Evolutionary conservation across 2,113 vertebrate genomes (phyloP).

Genomic region (Machaerirhynchus nigripectus): DNA sequence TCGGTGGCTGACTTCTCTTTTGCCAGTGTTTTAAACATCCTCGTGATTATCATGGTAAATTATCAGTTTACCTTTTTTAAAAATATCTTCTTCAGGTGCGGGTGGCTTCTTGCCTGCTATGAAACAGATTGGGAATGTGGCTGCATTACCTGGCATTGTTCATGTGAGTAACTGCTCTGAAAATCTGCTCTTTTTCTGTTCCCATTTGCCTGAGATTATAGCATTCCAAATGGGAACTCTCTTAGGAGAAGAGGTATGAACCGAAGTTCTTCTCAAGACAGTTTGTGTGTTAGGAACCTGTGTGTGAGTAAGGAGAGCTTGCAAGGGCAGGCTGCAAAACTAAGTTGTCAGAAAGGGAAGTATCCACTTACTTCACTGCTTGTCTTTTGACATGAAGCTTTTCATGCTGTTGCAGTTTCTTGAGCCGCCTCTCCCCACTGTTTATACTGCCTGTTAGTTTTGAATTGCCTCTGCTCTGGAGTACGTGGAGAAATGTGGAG

Average conservation of each 20-base stretch:
- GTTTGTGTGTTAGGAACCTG: background rate
- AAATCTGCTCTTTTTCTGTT: background rate
- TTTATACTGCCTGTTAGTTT: background rate
- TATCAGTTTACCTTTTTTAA: background rate
- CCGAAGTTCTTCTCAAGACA: background rate
- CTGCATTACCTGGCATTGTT: slow-evolving; percentile 92
- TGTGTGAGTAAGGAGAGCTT: background rate
- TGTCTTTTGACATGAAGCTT: background rate
- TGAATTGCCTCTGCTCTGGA: background rate
- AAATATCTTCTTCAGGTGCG: slow-evolving; percentile 72
- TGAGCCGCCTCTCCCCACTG: background rate
- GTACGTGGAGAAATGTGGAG: background rate
- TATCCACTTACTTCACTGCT: background rate
- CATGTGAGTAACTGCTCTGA: slow-evolving; percentile 79
- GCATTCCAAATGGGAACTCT: background rate
- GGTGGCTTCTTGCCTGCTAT: slow-evolving; percentile 96
- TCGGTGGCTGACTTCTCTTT: background rate
- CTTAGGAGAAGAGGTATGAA: background rate
- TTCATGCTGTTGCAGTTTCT: background rate
- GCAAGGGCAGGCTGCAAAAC: background rate
- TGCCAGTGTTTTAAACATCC: background rate
- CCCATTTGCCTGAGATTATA: background rate
- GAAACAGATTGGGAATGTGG: slow-evolving; percentile 98
- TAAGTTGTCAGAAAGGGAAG: background rate
- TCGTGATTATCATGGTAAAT: background rate